phyloP scores from a whole-genome alignment of 2,797 vertebrate genomes.

The Meriones psammophilus region DNA sequence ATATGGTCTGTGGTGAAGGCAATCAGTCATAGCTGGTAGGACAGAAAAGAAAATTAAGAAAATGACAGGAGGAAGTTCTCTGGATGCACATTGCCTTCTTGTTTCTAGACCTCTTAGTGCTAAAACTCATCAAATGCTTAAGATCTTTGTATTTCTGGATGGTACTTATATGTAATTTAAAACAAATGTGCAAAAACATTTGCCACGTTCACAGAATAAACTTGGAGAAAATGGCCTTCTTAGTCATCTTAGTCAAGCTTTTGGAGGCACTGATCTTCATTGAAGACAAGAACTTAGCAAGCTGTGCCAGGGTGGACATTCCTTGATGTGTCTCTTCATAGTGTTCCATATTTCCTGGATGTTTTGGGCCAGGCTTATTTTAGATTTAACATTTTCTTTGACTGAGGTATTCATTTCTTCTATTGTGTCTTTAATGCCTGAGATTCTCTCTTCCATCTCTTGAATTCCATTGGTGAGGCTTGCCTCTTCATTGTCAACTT shows the following conservation, averaged over 20 bases:
- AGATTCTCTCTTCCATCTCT: neutral
- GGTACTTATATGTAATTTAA: neutral
- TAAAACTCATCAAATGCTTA: neutral
- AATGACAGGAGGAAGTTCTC: rapidly evolving
- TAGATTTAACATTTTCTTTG: neutral
- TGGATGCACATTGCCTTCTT: neutral
- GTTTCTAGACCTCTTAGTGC: neutral
- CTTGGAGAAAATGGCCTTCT: neutral
- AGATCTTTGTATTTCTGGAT: neutral
- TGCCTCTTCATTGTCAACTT: neutral
- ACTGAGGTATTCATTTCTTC: neutral
- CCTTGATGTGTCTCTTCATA: neutral
- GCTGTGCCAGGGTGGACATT: rapidly evolving
- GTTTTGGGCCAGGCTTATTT: neutral
- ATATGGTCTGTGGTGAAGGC: too few relatives aligned
- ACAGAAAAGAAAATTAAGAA: rapidly evolving
- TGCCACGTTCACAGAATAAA: neutral
- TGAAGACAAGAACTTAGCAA: neutral
- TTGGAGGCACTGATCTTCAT: neutral
- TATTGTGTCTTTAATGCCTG: neutral
- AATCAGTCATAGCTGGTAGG: neutral
- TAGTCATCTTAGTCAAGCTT: neutral
- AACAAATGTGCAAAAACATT: neutral
- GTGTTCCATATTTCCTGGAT: neutral
- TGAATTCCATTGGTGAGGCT: neutral